These are phyloP conservation scores for Falco concolor DNA, from an alignment of 2,797 vertebrate species.

Conservation along the genomic window DNA sequence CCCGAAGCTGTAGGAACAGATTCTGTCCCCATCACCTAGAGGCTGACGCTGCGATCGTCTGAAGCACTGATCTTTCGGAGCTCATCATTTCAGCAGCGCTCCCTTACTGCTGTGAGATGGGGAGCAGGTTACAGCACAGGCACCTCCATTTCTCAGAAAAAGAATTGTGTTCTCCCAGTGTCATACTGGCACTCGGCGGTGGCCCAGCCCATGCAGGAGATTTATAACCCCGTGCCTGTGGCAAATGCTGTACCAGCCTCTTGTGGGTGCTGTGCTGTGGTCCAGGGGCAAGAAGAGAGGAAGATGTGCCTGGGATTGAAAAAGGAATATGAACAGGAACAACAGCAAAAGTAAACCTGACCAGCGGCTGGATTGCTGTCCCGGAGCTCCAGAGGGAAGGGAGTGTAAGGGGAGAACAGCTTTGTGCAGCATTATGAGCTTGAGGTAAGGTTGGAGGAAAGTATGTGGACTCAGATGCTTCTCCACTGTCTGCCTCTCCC, in stretches of 20 bases:
- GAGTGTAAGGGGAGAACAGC: background rate
- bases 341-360: background rate
- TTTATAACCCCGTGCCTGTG: background rate
- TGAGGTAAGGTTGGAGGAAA: background rate
- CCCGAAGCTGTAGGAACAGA: background rate
- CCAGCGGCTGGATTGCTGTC: background rate
- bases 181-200: background rate
- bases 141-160: background rate
- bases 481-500: fast-evolving
- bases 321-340: background rate
- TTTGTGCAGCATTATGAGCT: background rate
- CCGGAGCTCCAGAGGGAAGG: background rate
- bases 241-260: background rate
- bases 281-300: background rate
- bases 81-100: background rate
- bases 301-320: background rate
- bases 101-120: background rate
- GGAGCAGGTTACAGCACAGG: background rate
- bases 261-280: background rate
- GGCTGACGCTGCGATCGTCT: fast-evolving
- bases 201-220: background rate
- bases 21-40: background rate
- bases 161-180: background rate
- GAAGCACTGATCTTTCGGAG: background rate
- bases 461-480: background rate